These are phyloP conservation scores for Epicampocera succincta DNA, from an alignment of 2,888 invertebrate genomes.

Conservation along the genomic window DNA sequence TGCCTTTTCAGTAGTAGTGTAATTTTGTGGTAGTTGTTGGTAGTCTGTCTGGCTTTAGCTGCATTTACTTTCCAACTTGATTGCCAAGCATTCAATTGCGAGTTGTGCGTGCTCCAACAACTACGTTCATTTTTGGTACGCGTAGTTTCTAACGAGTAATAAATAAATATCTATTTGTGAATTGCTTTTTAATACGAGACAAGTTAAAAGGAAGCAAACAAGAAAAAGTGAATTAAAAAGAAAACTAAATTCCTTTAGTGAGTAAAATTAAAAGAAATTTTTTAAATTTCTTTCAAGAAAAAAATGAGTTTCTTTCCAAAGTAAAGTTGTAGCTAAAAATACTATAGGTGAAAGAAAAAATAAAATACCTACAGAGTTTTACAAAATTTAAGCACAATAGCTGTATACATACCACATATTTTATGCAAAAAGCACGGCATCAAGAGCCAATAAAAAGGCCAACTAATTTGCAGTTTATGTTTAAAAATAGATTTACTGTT, in stretches of 20 bases:
- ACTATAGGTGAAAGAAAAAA: constrained; percentile 21
- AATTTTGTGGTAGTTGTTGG: constrained; percentile 60
- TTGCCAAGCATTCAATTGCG: constrained; percentile 72
- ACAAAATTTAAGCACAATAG: constrained; percentile 26
- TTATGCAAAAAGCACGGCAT: constrained; percentile 37
- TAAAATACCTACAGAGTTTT: constrained; percentile 1
- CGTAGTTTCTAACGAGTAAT: constrained; percentile 52
- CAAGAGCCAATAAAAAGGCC: constrained; percentile 27
- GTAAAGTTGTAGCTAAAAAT: constrained; percentile 42
- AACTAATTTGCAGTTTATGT: constrained; percentile 23
- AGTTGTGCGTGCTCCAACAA: constrained; percentile 74
- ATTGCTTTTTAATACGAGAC: constrained; percentile 54
- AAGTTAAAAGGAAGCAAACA: constrained; percentile 61
- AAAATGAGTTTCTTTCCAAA: constrained; percentile 14
- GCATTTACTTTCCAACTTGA: constrained; percentile 63
- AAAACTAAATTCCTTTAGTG: constrained; percentile 44
- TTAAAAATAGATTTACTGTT: constrained; percentile 52
- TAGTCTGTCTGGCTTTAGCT: constrained; percentile 40
- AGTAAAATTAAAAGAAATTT: constrained; percentile 40
- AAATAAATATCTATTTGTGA: constrained; percentile 37
- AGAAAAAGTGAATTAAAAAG: constrained; percentile 51
- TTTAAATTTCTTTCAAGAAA: background rate
- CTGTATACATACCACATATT: too few relatives aligned
- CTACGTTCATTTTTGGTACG: constrained; percentile 69
- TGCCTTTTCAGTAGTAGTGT: constrained; percentile 50